These are phyloP conservation scores for Lycaon pictus DNA, from an alignment of 2,113 vertebrate species.

Conservation along the genomic window DNA sequence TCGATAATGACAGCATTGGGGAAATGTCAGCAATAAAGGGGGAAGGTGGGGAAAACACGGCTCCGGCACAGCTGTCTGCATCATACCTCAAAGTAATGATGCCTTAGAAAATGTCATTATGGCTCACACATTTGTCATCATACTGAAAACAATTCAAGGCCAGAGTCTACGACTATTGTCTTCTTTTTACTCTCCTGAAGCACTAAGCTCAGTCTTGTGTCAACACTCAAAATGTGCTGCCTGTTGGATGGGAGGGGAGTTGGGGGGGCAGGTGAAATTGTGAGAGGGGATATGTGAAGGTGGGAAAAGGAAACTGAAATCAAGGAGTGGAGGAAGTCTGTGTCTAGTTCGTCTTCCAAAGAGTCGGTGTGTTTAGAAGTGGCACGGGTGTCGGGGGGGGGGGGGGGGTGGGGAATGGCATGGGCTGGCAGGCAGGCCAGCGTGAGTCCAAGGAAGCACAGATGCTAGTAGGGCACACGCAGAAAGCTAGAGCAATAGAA, in stretches of 20 bases:
- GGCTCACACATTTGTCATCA: background rate
- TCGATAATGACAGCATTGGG: background rate
- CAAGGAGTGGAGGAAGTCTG: background rate
- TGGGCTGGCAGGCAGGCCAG: background rate
- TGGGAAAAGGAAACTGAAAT: background rate
- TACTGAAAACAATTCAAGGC: background rate
- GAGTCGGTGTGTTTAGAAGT: background rate
- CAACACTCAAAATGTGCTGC: background rate
- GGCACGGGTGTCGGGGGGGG: rapidly evolving
- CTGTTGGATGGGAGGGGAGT: background rate
- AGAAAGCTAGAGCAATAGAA: background rate
- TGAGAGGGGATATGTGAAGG: background rate
- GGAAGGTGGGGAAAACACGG: background rate
- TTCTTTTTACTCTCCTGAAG: background rate
- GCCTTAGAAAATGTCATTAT: background rate
- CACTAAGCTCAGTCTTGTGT: background rate
- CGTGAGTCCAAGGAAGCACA: background rate
- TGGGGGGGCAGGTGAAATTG: background rate
- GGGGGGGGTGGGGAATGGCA: rapidly evolving
- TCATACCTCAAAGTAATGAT: background rate
- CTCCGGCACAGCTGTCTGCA: background rate
- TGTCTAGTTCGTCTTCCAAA: background rate
- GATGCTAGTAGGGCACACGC: too few relatives aligned
- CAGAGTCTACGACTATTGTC: background rate
- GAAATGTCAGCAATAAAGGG: background rate